Conservation (phyloP, 2,113 vertebrate species). For the Bubalus kerabau region DNA sequence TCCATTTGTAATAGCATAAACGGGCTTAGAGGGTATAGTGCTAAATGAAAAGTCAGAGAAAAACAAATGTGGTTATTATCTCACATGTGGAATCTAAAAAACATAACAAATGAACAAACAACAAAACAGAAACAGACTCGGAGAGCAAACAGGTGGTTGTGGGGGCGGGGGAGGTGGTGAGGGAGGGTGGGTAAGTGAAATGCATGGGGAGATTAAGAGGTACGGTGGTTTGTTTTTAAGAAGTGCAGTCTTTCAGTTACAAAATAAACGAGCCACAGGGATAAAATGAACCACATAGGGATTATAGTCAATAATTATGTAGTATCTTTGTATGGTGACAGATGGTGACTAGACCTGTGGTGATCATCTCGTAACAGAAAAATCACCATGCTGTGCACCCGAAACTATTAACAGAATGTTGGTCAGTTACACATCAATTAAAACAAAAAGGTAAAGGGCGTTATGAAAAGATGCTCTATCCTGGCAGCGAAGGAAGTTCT, state of each 20-base stretch:
- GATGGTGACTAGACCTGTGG: not conserved
- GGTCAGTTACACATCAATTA: not conserved
- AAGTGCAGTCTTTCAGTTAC: not conserved
- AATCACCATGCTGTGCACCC: not conserved
- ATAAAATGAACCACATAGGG: not conserved
- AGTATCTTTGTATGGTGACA: not conserved
- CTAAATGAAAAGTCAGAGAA: not conserved
- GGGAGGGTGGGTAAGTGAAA: not conserved
- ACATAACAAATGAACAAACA: not conserved
- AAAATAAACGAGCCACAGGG: not conserved
- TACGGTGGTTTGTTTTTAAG: not conserved
- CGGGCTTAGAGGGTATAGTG: not conserved
- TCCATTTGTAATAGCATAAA: not conserved
- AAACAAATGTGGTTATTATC: not conserved
- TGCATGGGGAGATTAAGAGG: not conserved
- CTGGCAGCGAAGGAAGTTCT: not conserved
- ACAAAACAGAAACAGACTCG: not conserved
- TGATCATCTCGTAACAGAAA: not conserved
- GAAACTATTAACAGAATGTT: not conserved
- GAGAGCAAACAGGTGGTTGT: not conserved
- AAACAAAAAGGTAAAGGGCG: not conserved
- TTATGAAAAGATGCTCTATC: not conserved
- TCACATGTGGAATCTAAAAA: not conserved
- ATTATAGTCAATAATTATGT: not conserved
- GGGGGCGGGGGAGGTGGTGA: rapidly evolving